These are phyloP conservation scores for Enteromius viviparus DNA, from an alignment of 2,797 vertebrate species.

Conservation along the genomic window DNA sequence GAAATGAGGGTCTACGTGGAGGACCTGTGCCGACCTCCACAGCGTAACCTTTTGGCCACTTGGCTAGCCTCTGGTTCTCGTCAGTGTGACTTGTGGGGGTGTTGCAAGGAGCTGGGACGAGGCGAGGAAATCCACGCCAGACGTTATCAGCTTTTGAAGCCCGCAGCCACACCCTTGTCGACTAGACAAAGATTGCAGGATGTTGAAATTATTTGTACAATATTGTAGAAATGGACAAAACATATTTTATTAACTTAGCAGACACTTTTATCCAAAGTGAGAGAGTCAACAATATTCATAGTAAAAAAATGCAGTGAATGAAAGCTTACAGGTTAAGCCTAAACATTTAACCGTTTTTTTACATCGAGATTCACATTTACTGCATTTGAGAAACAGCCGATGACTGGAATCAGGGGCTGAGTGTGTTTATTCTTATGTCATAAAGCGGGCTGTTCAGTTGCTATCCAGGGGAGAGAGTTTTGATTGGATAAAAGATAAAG, in stretches of 20 bases:
- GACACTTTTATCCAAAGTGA: neutral
- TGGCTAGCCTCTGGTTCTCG: constrained; percentile 83
- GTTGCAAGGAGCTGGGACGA: constrained; percentile 19
- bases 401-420: neutral
- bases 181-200: neutral
- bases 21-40: constrained; percentile 79
- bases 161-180: neutral
- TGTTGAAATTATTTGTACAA: neutral
- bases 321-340: neutral
- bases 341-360: neutral
- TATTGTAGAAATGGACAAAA: neutral
- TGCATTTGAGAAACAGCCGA: neutral
- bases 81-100: constrained; percentile 72
- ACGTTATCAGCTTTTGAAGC: constrained; percentile 25
- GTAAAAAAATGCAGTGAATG: neutral
- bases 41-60: constrained; percentile 81
- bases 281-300: neutral
- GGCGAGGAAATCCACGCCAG: constrained; percentile 51
- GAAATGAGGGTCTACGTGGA: constrained; percentile 87
- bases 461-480: constrained; percentile 3
- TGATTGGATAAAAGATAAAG: constrained; percentile 17
- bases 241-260: neutral
- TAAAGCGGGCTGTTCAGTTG: neutral
- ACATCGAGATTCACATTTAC: neutral
- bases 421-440: constrained; percentile 20